These are phyloP conservation scores for Acleris emargana DNA, from an alignment of 2,888 invertebrate genomes.

Conservation along the genomic window DNA sequence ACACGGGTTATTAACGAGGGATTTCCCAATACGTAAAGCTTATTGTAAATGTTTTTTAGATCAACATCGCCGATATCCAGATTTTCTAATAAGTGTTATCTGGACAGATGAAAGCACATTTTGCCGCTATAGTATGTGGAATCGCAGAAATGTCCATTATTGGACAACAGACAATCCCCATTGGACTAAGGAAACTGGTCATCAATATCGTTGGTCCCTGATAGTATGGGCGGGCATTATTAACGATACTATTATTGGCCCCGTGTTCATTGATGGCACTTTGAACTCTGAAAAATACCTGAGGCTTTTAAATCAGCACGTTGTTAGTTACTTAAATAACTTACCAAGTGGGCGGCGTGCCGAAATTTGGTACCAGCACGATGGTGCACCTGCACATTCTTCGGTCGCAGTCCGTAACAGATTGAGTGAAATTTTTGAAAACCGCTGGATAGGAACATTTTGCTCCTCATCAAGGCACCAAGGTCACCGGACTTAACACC, in stretches of 20 bases:
- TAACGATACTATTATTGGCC: not conserved
- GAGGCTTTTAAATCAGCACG: constrained; percentile 1
- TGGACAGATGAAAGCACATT: not conserved
- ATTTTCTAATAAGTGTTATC: constrained; percentile 13
- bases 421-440: no score
- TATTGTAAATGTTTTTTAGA: not conserved
- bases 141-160: no score
- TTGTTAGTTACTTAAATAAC: not conserved
- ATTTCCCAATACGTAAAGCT: no score
- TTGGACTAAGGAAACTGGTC: constrained; percentile 12
- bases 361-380: constrained; percentile 15
- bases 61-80: constrained; percentile 8
- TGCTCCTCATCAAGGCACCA: no score
- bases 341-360: constrained; percentile 6
- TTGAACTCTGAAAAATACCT: constrained; percentile 12
- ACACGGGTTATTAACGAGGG: no score
- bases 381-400: not conserved
- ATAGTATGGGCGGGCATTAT: not conserved
- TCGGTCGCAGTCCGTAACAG: not conserved
- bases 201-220: constrained; percentile 13
- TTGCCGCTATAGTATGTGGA: no score
- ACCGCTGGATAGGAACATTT: no score
- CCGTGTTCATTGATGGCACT: not conserved
- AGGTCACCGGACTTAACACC: no score
- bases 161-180: constrained; percentile 2